A percentile compares a stretch with the other conserved stretches of the same genome.
These are phyloP conservation scores for Glyphotaelius pellucidus DNA, from an alignment of 2,888 invertebrate genomes.

Conservation along the genomic window DNA sequence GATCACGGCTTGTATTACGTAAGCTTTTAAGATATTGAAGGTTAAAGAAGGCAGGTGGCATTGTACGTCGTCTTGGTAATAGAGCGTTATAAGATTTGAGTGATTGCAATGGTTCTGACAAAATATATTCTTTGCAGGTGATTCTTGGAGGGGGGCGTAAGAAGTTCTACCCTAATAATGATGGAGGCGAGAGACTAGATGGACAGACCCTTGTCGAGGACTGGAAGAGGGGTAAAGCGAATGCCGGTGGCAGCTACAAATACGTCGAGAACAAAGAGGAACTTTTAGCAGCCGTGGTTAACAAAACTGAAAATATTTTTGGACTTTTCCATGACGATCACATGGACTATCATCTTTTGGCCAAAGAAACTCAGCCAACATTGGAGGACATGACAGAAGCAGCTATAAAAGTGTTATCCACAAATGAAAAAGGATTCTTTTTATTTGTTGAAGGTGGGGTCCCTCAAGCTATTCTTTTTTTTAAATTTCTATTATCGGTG, in stretches of 20 bases:
- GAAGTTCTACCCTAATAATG: slow-evolving; percentile 75
- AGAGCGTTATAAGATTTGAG: no score
- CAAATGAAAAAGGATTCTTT: slow-evolving; percentile 79
- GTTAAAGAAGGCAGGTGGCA: no score
- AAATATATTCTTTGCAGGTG: slow-evolving; percentile 61
- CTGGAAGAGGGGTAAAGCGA: slow-evolving; percentile 75
- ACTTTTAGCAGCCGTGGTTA: slow-evolving; percentile 72
- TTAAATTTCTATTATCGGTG: no score
- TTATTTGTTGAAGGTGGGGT: slow-evolving; percentile 78
- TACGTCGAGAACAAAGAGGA: slow-evolving; percentile 76
- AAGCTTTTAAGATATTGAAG: no score
- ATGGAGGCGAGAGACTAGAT: slow-evolving; percentile 74
- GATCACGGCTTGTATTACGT: no score
- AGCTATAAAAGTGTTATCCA: slow-evolving; percentile 78
- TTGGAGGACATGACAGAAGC: slow-evolving; percentile 80
- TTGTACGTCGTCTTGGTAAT: no score
- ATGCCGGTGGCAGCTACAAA: slow-evolving; percentile 67
- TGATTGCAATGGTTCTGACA: background rate
- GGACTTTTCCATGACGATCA: slow-evolving; percentile 75
- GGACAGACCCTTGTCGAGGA: slow-evolving; percentile 78
- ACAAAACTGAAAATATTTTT: slow-evolving; percentile 73
- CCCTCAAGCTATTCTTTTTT: background rate
- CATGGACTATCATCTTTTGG: slow-evolving; percentile 74
- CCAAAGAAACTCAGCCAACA: slow-evolving; percentile 75
- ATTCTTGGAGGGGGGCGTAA: slow-evolving; percentile 80